Evolutionary conservation across 1,140 invertebrate genomes (phyloP).

Genomic region (Drosophila suzukii): DNA sequence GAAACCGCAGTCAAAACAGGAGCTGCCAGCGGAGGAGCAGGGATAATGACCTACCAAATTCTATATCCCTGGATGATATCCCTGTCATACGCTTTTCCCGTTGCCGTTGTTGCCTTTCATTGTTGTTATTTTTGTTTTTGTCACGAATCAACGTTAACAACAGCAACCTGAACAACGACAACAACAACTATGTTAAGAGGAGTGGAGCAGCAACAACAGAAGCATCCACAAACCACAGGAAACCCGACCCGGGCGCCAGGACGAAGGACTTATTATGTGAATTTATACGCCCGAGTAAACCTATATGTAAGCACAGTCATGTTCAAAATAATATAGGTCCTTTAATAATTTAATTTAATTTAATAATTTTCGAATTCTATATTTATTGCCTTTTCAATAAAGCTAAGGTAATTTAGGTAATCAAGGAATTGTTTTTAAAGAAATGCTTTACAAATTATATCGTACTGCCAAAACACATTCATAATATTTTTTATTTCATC

Average conservation of each 20-base stretch:
- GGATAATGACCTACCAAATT: conserved; percentile 52
- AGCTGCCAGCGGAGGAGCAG: conserved; percentile 14
- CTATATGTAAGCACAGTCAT: conserved; percentile 9
- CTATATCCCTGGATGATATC: conserved; percentile 60
- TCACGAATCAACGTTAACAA: conserved; percentile 69
- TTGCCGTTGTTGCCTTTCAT: conserved; percentile 26
- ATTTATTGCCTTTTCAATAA: too few relatives aligned
- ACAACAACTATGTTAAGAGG: conserved; percentile 5
- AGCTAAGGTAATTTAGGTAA: too few relatives aligned
- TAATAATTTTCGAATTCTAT: too few relatives aligned
- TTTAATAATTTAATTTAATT: too few relatives aligned
- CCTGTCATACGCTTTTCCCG: conserved; percentile 41
- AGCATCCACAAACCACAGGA: conserved; percentile 60
- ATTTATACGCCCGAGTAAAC: conserved; percentile 73
- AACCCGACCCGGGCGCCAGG: conserved; percentile 46
- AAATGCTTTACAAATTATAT: too few relatives aligned
- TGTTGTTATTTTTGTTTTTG: conserved; percentile 51
- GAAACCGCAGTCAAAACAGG: conserved; percentile 66
- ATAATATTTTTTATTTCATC: too few relatives aligned
- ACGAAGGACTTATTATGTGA: conserved; percentile 71
- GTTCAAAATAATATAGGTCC: not conserved
- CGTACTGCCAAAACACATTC: too few relatives aligned
- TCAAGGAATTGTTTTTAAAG: too few relatives aligned
- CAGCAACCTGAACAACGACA: conserved; percentile 39
- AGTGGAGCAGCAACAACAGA: conserved; percentile 29